Base-by-base conservation (phyloP, 2,113 vertebrate genomes). In the Parus major region DNA sequence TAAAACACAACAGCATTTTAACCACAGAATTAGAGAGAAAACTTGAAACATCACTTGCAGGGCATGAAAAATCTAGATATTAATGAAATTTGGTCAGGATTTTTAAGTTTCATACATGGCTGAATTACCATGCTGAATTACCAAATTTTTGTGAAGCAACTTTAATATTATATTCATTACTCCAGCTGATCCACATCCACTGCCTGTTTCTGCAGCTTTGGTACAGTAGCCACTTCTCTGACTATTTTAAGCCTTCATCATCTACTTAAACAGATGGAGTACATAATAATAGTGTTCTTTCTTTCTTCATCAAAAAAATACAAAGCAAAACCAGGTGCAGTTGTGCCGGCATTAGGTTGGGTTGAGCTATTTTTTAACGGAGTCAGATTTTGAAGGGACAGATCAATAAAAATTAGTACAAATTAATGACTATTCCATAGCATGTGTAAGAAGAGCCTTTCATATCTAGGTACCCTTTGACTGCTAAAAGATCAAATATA, bases 231-330 rank as follows among this genome's bases (percentile, higher is more conserved):
- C 41, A 60, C 22, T 85, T 87, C 25, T 71, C 22, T 73, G 50
- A 53, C 11, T 84, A 49, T 60, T 82, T 94, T 76, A 91, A 82
- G 69, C 24, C 12, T 81, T 86, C 47, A 50, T 73, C 20, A 50
- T 63, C 49, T 90, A 36, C 73, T 72, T 93, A 82, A 79, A 15
- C 17, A 87, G 42, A 61, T 49, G 9, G 28, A 95, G 27, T 69
- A 60, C 31, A 49, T 93, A 79, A 93, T 69, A 71, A 87, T 39
- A 39, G 39, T 39, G 39, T 71, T 87, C 46, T 93, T 75, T 93
- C 65, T 92, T 91, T 89, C 76, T 84, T 89, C 84, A 93, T 87
- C 82, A 60, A 22, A 91, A 82, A 42, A 87, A 91, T 63, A 39
- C 53, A 90, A 68, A 93, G 55, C 41, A 57, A 93, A 93, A 95